Percentiles rank a stretch among this genome's conserved stretches.
Evolutionary conservation across 1,140 invertebrate species (phyloP).

Genomic region (Hesperophylax magnus): DNA sequence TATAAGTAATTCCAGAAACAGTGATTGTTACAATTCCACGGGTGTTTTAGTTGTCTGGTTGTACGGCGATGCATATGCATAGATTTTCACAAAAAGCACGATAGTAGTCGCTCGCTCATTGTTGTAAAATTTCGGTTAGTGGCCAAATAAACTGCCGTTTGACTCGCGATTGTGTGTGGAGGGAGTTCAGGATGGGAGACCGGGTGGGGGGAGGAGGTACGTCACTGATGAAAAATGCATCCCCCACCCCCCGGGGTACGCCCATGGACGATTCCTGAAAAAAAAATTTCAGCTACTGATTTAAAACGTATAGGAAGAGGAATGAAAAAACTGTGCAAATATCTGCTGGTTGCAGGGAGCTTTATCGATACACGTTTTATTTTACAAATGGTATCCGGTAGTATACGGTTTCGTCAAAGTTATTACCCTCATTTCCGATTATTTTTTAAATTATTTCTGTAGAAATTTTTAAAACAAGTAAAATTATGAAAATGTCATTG

Average conservation of each 20-base stretch:
- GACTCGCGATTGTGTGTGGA: slow-evolving; percentile 47
- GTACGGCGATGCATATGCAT: slow-evolving; percentile 5
- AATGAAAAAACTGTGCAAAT: neutral
- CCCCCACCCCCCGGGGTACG: neutral
- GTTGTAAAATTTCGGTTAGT: slow-evolving; percentile 55
- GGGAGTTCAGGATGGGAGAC: neutral
- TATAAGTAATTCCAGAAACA: too few relatives aligned
- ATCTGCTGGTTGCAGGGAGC: neutral
- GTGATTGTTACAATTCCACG: too few relatives aligned
- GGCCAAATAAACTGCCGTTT: slow-evolving; percentile 53
- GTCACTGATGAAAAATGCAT: slow-evolving; percentile 45
- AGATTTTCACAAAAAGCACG: slow-evolving; percentile 19
- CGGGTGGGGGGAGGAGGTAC: slow-evolving; percentile 8
- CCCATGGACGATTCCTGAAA: slow-evolving; percentile 1
- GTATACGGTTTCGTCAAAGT: neutral
- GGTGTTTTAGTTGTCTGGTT: neutral
- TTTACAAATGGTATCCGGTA: neutral
- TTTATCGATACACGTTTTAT: neutral
- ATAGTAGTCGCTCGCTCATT: slow-evolving; percentile 42
- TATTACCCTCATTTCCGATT: neutral
- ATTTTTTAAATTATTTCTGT: too few relatives aligned
- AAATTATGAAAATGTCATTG: too few relatives aligned
- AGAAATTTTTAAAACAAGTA: too few relatives aligned
- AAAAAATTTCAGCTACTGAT: neutral
- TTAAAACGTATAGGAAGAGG: neutral